Conservation (phyloP, 2,797 vertebrate species). For the Monodelphis domestica region DNA sequence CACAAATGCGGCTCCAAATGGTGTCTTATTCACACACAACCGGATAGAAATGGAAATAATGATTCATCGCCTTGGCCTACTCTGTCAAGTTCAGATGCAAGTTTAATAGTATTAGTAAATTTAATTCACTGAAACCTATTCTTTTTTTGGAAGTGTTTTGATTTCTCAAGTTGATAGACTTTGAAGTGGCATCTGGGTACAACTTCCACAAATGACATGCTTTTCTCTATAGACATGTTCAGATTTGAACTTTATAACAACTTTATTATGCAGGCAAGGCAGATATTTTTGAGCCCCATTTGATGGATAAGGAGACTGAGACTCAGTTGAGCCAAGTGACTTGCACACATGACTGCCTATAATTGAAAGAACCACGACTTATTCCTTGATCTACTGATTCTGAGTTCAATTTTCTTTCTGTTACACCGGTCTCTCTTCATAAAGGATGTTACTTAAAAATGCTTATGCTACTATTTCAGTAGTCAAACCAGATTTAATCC, state of each 20-base stretch:
- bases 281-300: not conserved
- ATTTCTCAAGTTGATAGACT: not conserved
- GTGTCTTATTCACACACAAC: slow-evolving; percentile 42
- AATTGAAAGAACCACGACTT: not conserved
- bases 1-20: slow-evolving; percentile 55
- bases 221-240: not conserved
- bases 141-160: not conserved
- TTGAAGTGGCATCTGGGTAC: not conserved
- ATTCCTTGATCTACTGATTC: not conserved
- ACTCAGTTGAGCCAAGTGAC: not conserved
- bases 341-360: not conserved
- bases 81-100: not conserved
- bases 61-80: slow-evolving; percentile 21
- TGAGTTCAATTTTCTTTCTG: too few relatives aligned
- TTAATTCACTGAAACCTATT: not conserved
- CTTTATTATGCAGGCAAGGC: not conserved
- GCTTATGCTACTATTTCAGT: not conserved
- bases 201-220: not conserved
- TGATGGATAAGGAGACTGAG: not conserved
- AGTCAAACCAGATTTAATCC: not conserved
- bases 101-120: not conserved
- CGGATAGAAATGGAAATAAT: slow-evolving; percentile 45
- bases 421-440: not conserved
- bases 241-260: not conserved
- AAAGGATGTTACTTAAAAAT: not conserved